Conservation (phyloP, 1,140 invertebrate species). For the Ceratosolen fusciceps region DNA sequence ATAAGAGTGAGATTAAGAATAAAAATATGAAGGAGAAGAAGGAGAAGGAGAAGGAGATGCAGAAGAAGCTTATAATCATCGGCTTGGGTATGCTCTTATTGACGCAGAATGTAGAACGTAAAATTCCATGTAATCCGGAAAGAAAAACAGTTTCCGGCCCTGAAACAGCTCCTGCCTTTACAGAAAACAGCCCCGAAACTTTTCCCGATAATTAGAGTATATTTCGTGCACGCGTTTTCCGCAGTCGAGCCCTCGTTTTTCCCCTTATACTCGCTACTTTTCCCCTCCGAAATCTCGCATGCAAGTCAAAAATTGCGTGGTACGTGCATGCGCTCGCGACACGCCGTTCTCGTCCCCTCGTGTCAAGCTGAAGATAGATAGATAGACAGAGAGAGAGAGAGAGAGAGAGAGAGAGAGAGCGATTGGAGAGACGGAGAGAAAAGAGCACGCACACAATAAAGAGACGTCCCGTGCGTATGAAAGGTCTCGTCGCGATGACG, state of each 20-base stretch:
- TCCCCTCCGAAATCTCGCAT: neutral
- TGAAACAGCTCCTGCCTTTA: neutral
- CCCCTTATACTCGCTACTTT: neutral
- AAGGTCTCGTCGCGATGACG: slow-evolving; percentile 27
- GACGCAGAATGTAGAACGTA: neutral
- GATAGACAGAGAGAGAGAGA: neutral
- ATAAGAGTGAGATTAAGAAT: neutral
- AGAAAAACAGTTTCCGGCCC: neutral
- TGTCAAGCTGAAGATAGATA: neutral
- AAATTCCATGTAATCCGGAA: neutral
- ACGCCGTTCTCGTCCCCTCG: neutral
- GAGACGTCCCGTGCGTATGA: slow-evolving; percentile 3
- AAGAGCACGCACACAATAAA: slow-evolving; percentile 12
- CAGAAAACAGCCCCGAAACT: neutral
- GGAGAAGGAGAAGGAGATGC: neutral
- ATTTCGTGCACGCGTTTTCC: neutral
- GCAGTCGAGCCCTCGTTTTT: neutral
- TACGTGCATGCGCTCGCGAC: neutral
- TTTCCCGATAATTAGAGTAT: neutral
- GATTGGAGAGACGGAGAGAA: neutral
- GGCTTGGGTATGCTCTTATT: neutral
- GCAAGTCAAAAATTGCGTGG: slow-evolving; percentile 32
- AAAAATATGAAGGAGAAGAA: neutral
- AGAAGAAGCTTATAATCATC: too few species aligned
- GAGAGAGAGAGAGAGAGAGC: slow-evolving; percentile 15